Percentiles rank a stretch among this genome's conserved stretches.
Conservation (phyloP, 2,113 vertebrate genomes). For the Plestiodon gilberti region DNA sequence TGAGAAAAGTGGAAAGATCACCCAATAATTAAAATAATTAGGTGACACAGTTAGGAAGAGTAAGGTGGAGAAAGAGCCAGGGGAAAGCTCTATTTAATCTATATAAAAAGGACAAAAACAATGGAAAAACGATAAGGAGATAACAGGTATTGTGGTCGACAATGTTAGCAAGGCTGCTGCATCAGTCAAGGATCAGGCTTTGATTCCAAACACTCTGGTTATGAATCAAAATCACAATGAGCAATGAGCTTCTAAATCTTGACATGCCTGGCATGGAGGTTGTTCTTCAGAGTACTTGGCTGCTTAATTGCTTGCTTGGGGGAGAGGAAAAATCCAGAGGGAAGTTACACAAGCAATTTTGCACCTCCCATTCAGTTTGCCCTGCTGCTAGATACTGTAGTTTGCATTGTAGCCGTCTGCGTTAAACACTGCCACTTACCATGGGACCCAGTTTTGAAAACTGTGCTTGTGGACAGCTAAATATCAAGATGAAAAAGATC, state of each 20-base stretch:
- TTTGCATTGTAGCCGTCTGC: not conserved
- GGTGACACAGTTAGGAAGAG: not conserved
- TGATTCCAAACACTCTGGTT: slow-evolving; percentile 65
- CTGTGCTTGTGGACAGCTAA: slow-evolving; percentile 28
- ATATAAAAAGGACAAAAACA: not conserved
- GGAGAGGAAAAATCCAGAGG: slow-evolving; percentile 58
- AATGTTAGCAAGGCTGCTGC: slow-evolving; percentile 45
- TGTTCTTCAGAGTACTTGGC: slow-evolving; percentile 64
- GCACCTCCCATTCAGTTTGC: slow-evolving; percentile 24
- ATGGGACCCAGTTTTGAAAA: slow-evolving; percentile 37
- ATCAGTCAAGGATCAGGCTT: slow-evolving; percentile 59
- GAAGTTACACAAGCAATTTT: slow-evolving; percentile 53
- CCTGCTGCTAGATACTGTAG: slow-evolving; percentile 33
- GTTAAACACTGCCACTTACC: slow-evolving; percentile 24
- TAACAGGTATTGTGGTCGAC: slow-evolving; percentile 29
- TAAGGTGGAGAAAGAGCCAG: not conserved
- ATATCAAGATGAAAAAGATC: slow-evolving; percentile 22
- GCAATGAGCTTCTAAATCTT: slow-evolving; percentile 68
- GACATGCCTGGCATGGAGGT: slow-evolving; percentile 54
- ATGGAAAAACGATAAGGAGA: slow-evolving; percentile 18
- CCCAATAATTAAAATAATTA: slow-evolving; percentile 42
- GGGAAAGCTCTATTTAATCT: not conserved
- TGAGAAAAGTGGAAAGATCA: slow-evolving; percentile 13
- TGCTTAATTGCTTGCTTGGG: slow-evolving; percentile 74
- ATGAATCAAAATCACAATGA: slow-evolving; percentile 72